Base-by-base conservation (phyloP, 2,113 vertebrate genomes). In the Pelecanus crispus region DNA sequence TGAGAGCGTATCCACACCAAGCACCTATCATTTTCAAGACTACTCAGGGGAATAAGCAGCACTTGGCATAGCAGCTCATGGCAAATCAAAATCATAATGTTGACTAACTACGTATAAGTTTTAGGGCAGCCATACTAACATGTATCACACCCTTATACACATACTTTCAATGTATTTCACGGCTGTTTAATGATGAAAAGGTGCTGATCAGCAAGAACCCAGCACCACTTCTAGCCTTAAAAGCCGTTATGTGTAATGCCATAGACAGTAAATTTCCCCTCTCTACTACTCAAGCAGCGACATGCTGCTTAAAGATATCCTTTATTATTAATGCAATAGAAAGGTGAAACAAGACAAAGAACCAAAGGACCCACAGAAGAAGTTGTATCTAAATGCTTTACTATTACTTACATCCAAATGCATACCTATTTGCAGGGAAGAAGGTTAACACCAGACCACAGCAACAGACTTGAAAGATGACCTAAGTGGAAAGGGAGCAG, bases 351-450 rank as follows among this genome's bases (percentile, higher is more conserved):
- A 80, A 77, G 49, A 90, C 42, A 85, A 67, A 94, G 53, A 79
- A 71, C 40, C 20, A 45, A 87, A 72, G n/a, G 32, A 85, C 8
- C 4, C 9, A 8, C 13, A 85, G 32, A 81, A 81, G 21, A 50
- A 67, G 11, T 47, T 72, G 5, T 8, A 67, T 45, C 32, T 70
- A 84, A 93, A 75, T n/a, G 38, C 22, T 79, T 77, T 56, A 65
- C 80, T 68, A 61, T 50, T 91, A 81, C 77, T 84, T 78, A 36
- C 21, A 70, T 25, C 42, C n/a, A 92, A 92, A 84, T 1, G 4
- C 32, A 2, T 59, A 77, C 70, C 63, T 84, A 70, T 47, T 92
- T 91, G 65, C 84, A 95, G 73, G 45, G 89, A 95, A 92, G 59
- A 0, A 78, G 42, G 78, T 87, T 87, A 94, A 90, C 12, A 26